Conservation (phyloP, 2,797 vertebrate genomes). For the Phyllotis vaccarum region DNA sequence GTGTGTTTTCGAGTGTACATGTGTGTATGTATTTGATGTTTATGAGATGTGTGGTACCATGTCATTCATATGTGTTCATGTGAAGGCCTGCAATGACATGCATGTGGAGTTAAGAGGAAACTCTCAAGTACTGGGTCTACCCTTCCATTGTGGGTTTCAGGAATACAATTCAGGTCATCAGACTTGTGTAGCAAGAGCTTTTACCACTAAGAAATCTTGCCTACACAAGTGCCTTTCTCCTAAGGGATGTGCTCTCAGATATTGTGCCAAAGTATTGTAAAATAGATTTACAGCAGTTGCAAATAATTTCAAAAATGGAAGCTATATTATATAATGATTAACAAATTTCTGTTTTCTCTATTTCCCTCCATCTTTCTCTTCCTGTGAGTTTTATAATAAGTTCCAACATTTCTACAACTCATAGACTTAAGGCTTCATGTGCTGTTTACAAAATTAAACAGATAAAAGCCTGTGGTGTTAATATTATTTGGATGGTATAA, state of each 20-base stretch:
- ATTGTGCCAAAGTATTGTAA: neutral
- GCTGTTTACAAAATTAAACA: slow-evolving; percentile 40
- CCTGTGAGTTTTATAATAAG: slow-evolving; percentile 15
- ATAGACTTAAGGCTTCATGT: slow-evolving; percentile 7
- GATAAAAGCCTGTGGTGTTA: slow-evolving; percentile 39
- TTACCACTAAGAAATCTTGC: neutral
- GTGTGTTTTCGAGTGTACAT: neutral
- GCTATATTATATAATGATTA: neutral
- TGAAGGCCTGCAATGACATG: neutral
- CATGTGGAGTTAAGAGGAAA: neutral
- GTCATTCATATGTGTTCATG: neutral
- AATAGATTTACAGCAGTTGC: neutral
- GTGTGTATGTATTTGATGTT: neutral
- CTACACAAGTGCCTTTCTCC: neutral
- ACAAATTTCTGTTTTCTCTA: neutral
- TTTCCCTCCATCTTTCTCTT: neutral
- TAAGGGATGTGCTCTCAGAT: neutral
- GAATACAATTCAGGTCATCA: neutral
- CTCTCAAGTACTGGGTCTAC: neutral
- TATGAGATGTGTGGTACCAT: neutral
- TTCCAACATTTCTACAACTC: slow-evolving; percentile 15
- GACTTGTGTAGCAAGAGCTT: neutral
- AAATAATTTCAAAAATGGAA: slow-evolving; percentile 40
- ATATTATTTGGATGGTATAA: slow-evolving; percentile 48
- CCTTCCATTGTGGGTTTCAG: neutral